Evolutionary conservation across 2,113 vertebrate species (phyloP), one percentile per base, ranked within the genome.

Genomic region (Actenoides lindsayi): DNA sequence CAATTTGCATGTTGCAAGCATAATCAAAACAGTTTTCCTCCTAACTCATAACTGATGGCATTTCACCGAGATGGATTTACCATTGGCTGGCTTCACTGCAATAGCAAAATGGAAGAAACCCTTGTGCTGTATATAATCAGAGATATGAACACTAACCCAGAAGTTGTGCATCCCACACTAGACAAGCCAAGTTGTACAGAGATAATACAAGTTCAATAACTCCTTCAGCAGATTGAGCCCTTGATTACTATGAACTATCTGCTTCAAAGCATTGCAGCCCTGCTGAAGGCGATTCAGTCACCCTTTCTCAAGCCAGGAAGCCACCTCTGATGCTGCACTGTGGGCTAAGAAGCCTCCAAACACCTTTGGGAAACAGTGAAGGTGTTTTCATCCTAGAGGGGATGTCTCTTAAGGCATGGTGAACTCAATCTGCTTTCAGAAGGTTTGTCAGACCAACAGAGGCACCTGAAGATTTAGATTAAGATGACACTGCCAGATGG

Each of bases 191-290:
- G 68, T 16, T 0, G 20, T 28, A 84, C 44, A 89, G 89, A 94
- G 92, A 94, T 92, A 96, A 93, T 91, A 62, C 33, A 92, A 94
- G 96, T 82, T 93, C 95, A 93, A 28, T 93, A 94, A 85, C 88
- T 89, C 51, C 90, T 93, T 89, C 83, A 92, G 93, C 86, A 96
- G 94, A 95, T 77, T 79, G 81, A 89, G 62, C 81, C 59, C 86
- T 69, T 69, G 89, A 96, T 96, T 92, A 62, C 70, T 76, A 50
- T 6, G 4, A 82, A 69, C 81, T 59, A 69, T 89, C 87, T 70
- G 83, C 91, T 89, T 95, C 96, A 93, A 91, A 91, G 94, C 75
- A 62, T 21, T 82, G 57, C 83, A 87, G 83, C 57, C 53, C 65
- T 91, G 91, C 94, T 35, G 1, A 50, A 41, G 67, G 65, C 57